Conservation (phyloP, 2,113 vertebrate species). For the Motacilla tschutschensis region DNA sequence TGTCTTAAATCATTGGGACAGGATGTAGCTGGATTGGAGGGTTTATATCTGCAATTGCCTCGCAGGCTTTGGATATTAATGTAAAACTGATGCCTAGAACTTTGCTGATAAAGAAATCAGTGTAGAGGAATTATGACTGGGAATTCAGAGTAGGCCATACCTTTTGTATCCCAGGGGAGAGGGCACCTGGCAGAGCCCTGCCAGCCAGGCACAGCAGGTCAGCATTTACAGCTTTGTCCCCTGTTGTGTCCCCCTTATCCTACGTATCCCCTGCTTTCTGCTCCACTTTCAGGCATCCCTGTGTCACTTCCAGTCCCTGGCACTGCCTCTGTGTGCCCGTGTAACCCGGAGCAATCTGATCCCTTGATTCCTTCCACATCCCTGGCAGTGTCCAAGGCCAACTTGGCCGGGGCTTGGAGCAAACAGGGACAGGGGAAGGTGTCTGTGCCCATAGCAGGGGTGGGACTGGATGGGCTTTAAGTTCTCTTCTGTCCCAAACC, state of each 20-base stretch:
- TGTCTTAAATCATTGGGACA: not conserved
- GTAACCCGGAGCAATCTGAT: fast-evolving
- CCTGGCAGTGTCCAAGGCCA: not conserved
- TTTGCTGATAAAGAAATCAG: not conserved
- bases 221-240: not conserved
- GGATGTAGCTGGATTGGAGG: not conserved
- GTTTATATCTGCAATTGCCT: not conserved
- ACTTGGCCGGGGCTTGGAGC: fast-evolving
- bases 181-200: not conserved
- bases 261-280: not conserved
- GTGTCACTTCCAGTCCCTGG: not conserved
- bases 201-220: not conserved
- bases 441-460: not conserved
- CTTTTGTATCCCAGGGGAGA: not conserved
- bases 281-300: not conserved
- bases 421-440: not conserved
- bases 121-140: fast-evolving
- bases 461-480: not conserved
- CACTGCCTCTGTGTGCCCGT: not conserved
- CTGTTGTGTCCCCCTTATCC: fast-evolving
- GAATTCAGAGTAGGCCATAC: not conserved
- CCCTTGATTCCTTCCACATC: not conserved
- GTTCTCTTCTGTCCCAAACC: not conserved
- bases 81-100: not conserved
- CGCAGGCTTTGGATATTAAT: not conserved